Percentiles rank a stretch among this genome's conserved stretches.
Conservation (phyloP, 2,888 invertebrate genomes). For the Pristionchus japonicus region DNA sequence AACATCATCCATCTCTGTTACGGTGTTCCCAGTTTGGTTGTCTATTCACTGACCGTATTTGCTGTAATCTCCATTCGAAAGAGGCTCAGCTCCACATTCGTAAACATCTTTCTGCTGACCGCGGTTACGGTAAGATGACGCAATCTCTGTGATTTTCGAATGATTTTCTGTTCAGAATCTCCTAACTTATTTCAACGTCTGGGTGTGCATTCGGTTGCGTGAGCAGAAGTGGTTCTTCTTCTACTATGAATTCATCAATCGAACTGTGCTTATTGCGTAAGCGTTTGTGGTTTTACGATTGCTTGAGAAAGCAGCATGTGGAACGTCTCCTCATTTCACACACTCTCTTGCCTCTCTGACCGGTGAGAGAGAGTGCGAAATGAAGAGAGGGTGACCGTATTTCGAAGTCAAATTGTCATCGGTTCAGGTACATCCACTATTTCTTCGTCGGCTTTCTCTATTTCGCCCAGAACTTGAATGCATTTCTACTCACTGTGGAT, state of each 20-base stretch:
- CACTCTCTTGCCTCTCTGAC: too few species aligned
- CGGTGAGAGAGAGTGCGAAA: too few species aligned
- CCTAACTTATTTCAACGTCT: not conserved
- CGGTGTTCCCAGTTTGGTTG: not conserved
- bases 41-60: not conserved
- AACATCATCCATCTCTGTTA: not conserved
- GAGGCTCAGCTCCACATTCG: not conserved
- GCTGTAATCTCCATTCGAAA: not conserved
- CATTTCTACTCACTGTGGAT: not conserved
- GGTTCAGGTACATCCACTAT: not conserved
- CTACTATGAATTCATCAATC: not conserved
- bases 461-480: not conserved
- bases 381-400: too few species aligned
- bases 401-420: too few species aligned
- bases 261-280: not conserved
- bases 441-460: not conserved
- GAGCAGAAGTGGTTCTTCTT: not conserved
- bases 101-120: not conserved
- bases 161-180: not conserved
- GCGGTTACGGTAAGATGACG: not conserved
- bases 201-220: not conserved
- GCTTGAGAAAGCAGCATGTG: too few species aligned
- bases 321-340: too few species aligned
- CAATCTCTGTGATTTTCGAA: too few species aligned
- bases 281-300: too few species aligned